phyloP scores from a whole-genome alignment of 2,888 invertebrate species.

The Stenolophus ochropezus region DNA sequence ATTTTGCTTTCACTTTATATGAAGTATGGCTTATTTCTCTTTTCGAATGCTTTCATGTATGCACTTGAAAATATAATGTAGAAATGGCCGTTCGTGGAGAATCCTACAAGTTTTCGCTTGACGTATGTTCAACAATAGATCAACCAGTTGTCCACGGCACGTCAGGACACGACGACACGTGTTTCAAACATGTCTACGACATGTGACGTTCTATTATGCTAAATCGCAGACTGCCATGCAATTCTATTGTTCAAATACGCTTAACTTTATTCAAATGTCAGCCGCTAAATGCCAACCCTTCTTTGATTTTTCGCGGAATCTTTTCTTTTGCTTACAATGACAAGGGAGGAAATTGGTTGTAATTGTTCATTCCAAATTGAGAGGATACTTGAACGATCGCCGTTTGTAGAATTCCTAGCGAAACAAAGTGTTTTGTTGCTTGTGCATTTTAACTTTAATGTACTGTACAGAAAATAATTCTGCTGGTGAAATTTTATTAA shows the following conservation, averaged over 20 bases:
- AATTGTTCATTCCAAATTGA: neutral
- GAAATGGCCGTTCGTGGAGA: too few species aligned
- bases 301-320: neutral
- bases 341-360: neutral
- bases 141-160: neutral
- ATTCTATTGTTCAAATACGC: neutral
- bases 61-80: too few species aligned
- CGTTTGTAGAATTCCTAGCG: too few species aligned
- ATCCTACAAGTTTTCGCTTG: neutral
- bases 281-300: neutral
- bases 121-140: neutral
- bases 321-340: neutral
- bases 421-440: too few species aligned
- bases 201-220: neutral
- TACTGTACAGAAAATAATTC: too few species aligned
- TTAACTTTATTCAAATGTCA: neutral
- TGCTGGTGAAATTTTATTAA: too few species aligned
- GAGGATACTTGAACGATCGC: neutral
- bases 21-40: too few species aligned
- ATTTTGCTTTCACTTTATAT: too few species aligned
- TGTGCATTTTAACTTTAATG: too few species aligned
- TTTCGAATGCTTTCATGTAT: too few species aligned
- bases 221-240: neutral
- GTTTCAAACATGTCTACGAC: neutral
- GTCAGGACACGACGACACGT: neutral